Evolutionary conservation across 2,113 vertebrate genomes (phyloP).

Genomic region (Channa maculata): DNA sequence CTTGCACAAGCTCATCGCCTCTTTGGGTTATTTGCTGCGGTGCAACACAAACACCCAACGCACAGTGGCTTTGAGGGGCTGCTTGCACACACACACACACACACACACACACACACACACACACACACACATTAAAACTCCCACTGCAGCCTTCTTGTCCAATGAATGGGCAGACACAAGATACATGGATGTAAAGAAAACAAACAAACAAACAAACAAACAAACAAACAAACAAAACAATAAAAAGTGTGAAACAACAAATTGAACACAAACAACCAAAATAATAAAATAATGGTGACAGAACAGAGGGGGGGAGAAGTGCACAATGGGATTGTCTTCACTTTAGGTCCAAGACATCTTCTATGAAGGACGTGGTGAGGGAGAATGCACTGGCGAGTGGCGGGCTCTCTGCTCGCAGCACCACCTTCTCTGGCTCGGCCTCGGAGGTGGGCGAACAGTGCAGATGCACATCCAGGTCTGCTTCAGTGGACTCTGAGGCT

Average conservation of each 20-base stretch:
- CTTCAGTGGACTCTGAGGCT: slow-evolving; percentile 84
- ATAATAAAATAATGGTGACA: slow-evolving; percentile 39
- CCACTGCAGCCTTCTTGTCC: slow-evolving; percentile 49
- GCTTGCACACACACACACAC: slow-evolving; percentile 36
- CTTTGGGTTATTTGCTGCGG: slow-evolving; percentile 69
- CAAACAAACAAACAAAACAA: slow-evolving; percentile 22
- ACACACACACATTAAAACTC: slow-evolving; percentile 59
- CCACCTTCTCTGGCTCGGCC: slow-evolving; percentile 77
- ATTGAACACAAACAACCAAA: slow-evolving; percentile 43
- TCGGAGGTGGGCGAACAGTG: slow-evolving; percentile 85
- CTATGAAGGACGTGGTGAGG: slow-evolving; percentile 88
- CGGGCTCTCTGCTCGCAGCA: slow-evolving; percentile 83
- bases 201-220: slow-evolving; percentile 11
- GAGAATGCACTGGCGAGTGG: slow-evolving; percentile 83
- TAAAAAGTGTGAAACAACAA: slow-evolving; percentile 56
- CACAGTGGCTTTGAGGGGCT: slow-evolving; percentile 37
- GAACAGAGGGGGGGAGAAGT: slow-evolving; percentile 66
- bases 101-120: slow-evolving; percentile 48
- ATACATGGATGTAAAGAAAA: slow-evolving; percentile 41
- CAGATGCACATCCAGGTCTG: slow-evolving; percentile 81
- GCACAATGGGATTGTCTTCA: slow-evolving; percentile 85
- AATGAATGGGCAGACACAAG: slow-evolving; percentile 28
- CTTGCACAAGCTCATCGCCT: slow-evolving; percentile 42
- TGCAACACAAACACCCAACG: slow-evolving; percentile 58
- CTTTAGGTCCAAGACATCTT: slow-evolving; percentile 95